Evolutionary conservation across 2,797 vertebrate species (phyloP), one percentile per base, ranked within the genome.

Genomic region (Megaceryle alcyon): DNA sequence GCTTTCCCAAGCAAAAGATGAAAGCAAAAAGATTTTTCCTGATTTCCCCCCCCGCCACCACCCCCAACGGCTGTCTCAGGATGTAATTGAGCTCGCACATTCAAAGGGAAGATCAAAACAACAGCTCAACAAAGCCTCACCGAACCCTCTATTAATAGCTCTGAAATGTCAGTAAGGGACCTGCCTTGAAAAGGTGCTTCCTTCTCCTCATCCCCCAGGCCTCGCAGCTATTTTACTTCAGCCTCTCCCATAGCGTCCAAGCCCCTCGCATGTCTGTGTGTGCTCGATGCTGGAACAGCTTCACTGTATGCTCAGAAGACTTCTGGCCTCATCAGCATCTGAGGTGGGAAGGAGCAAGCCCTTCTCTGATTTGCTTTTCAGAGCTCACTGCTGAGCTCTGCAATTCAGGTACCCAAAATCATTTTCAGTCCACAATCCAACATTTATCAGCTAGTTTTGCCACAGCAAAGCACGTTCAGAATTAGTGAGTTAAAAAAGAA

Each of bases 91-190:
- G 88, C 57, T 76, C 2, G 25, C 44, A 56, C 69, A 81, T 76
- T 94, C 90, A 93, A 96, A 96, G 93, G 78, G 46, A 95, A 94
- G 96, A 96, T 96, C 93, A 97, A 96, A 96, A 96, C 94, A 95
- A 37, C 64, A 93, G 84, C 82, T 92, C 65, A 92, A 91, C 82
- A 93, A 92, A 93, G 92, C 65, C 71, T 21, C 57, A 73, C 71
- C 26, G 12, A 95, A 79, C 68, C 70, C 65, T 63, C 96, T 96
- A 91, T 96, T 96, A 91, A 96, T 93, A 96, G 90, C 72, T 91
- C 69, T 76, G 69, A 87, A 77, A 35, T 48, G 75, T 93, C 91
- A 88, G 88, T 70, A 53, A 82, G 86, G 65, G 69, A 88, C 72
- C 71, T 81, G 92, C 64, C 64, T 86, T 10, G 0, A 71, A 79